Base-by-base conservation (phyloP, 2,888 invertebrate species). In the Zygothrica quintamaculata region DNA sequence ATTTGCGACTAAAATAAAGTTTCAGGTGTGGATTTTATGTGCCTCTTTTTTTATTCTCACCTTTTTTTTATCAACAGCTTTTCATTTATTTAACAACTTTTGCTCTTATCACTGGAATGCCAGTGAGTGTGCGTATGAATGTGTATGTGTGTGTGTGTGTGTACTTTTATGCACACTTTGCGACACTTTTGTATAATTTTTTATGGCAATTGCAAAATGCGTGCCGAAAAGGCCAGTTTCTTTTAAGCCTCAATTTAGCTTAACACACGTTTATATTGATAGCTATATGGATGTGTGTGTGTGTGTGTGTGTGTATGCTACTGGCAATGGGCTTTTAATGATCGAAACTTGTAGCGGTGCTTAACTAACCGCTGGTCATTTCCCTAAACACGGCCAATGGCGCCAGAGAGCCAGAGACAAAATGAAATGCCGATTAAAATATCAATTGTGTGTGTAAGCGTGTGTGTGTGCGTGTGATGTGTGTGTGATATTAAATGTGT, bases 341-440 rank as follows among this genome's bases (percentile, higher is more conserved):
- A 67, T 53, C 50, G 62, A 56, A 57, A 8, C 34, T 11, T 31
- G 16, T 5, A 31, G 26, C 31, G 36, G 25, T 13, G 51, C 55
- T 43, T 36, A 48, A 69, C 52, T 48, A 44, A 44, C 71, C 51
- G 37, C 43, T 64, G 72, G 56, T 52, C 61, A 65, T 66, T 78
- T 79, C 65, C 79, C 81, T 81, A 74, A 79, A 74, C 79, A 74
- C 25, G 57, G 34, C 52, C 61, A 62, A 39, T 64, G 78, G 78
- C 78, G 78, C 77, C 77, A 77, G 6, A 31, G 36, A 46, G 65
- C 77, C n/a, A n/a, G n/a, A 65, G 73, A 77, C 82, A 64, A 81
- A 80, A 79, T 80, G 69, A 81, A 80, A 79, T 79, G 73, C 79
- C 79, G 82, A 81, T 80, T 80, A 81, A 81, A 80, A 79, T 77